Base-by-base conservation (phyloP, 1,140 invertebrate species). In the Lordiphosa collinella region DNA sequence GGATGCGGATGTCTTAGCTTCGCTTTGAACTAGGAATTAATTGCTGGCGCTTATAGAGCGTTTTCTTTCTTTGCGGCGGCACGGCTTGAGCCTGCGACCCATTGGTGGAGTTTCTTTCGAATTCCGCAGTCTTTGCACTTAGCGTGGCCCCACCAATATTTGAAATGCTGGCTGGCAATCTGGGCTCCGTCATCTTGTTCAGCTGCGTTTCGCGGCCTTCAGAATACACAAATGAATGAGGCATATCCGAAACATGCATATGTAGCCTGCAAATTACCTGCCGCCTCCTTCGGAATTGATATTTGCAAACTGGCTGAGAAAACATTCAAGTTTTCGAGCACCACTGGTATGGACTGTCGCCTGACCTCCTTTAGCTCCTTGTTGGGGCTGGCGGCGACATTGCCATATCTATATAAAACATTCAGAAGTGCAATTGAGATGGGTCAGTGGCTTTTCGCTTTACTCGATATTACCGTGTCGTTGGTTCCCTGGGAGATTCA, bases 271-370 rank as follows among this genome's bases (percentile, higher is more conserved):
- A 7, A 38, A 5, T 32, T 18, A 11, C 13, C 7, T 9, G 41
- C 10, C 4, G 29, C 36, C 13, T 51, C 89, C 62, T 63, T 91
- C 89, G 89, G 93, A 90, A 90, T 90, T 1, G 94, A 93, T 85
- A 96, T 94, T 58, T 94, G 95, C 3, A 96, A 90, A 67, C 93
- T 95, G 0, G 94, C 95, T 1, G 94, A 95, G 62, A 96, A 95
- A 3, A 96, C 92, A 75, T 93, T 93, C 9, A n/a, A 13, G 12
- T 36, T 56, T 13, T 66, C 67, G 1, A 57, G 9, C 9, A 54
- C 7, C 18, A 66, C 31, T 4, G 66, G 67, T 7, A 57, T 70
- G 0, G 67, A 70, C 43, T 70, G 67, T 2, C 67, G 51, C 14
- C 67, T 51, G 18, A 29, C 25, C 25, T 29, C 25, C 7, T 29